phyloP scores from a whole-genome alignment of 2,113 vertebrate genomes.

The Pygoscelis adeliae region DNA sequence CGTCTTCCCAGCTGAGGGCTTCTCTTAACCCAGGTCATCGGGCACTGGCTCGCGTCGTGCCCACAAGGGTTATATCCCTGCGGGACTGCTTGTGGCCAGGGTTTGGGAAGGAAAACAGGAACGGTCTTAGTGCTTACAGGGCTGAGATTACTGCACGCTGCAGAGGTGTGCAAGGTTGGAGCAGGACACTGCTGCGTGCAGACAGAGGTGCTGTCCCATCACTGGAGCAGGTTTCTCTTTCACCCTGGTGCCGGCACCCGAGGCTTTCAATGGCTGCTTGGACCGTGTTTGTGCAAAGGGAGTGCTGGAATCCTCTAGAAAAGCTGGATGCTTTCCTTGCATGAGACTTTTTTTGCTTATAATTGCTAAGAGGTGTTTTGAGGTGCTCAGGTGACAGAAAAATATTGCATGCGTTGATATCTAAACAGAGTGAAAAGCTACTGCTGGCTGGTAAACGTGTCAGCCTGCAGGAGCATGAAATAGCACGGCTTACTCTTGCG shows the following conservation, averaged over 20 bases:
- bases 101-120: not conserved
- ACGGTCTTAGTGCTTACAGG: not conserved
- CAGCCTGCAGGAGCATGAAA: not conserved
- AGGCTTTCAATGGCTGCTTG: not conserved
- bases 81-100: not conserved
- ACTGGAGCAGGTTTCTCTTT: not conserved
- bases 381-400: not conserved
- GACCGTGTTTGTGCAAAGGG: not conserved
- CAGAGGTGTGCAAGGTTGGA: not conserved
- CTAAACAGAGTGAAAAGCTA: not conserved
- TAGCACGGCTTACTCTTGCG: not conserved
- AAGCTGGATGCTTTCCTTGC: not conserved
- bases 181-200: not conserved
- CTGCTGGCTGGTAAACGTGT: not conserved
- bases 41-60: not conserved
- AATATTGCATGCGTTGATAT: not conserved
- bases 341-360: not conserved
- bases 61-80: too few relatives aligned
- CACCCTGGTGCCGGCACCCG: not conserved
- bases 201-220: not conserved
- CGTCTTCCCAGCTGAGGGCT: not conserved
- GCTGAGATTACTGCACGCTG: rapidly evolving
- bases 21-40: rapidly evolving
- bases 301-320: not conserved
- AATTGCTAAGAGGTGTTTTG: not conserved